Base-by-base conservation (phyloP, 2,113 vertebrate genomes). In the Lampris incognitus region DNA sequence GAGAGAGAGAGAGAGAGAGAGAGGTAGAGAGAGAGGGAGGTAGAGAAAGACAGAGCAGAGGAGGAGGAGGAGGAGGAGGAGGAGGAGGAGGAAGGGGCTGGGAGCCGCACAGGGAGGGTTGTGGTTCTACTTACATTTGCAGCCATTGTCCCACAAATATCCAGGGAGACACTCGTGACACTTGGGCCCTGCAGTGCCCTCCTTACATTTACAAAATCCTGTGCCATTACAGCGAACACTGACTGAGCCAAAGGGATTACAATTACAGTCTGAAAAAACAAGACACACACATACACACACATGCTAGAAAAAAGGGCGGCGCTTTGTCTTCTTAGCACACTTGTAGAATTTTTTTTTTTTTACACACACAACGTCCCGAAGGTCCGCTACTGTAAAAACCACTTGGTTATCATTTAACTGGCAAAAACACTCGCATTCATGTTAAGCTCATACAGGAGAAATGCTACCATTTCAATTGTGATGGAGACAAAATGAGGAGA, bases 151-250 rank as follows among this genome's bases (percentile, higher is more conserved):
- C 97, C 97, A 98, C 94, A 96, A 96, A 97, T 97, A 98, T 93
- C 97, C 96, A 71, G 96, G 96, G 89, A 97, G 97, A 96, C 97
- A 99, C 91, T 97, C 94, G 93, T 96, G 96, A 96, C 97, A 99
- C 93, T 97, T 98, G 92, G 94, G 94, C 95, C 97, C 97, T 94
- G 97, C 96, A 3, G 97, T 93, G 94, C 97, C 97, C 92, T 96
- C 94, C 95, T 98, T 99, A 97, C 97, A 99, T 95, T 96, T 95
- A 98, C 97, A 99, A 96, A 96, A 96, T 97, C 97, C 97, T 93
- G 96, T 98, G 96, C 94, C 96, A 97, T 98, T 98, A 98, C 97
- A 99, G 95, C 94, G 96, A 93, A 95, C 96, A 95, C 93, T 96
- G 95, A 97, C 94, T 94, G 97, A 98, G 94, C 97, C 97, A 95